Percentiles rank a stretch among this genome's conserved stretches.
phyloP scores from a whole-genome alignment of 2,113 vertebrate species.

The Tragelaphus imberbis region DNA sequence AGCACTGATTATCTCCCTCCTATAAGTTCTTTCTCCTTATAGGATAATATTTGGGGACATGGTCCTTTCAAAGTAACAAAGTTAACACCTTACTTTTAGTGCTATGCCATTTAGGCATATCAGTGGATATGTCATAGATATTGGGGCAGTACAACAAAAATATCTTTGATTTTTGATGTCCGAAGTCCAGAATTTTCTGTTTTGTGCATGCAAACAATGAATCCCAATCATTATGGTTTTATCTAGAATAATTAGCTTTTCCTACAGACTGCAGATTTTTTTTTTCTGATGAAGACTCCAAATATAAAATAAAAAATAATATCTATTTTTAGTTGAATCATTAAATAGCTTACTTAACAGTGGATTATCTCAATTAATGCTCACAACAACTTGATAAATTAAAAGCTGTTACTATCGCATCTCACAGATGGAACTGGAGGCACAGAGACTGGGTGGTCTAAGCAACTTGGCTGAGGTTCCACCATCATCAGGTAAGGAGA shows the following conservation, averaged over 20 bases:
- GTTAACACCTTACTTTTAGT: background rate
- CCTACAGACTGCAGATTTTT: background rate
- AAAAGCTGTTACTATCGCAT: background rate
- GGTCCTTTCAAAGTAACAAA: background rate
- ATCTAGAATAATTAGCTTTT: background rate
- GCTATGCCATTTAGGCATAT: background rate
- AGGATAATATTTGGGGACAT: background rate
- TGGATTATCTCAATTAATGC: background rate
- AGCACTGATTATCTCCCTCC: background rate
- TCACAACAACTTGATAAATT: background rate
- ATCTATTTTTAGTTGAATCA: background rate
- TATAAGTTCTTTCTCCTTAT: background rate
- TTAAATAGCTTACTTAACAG: background rate
- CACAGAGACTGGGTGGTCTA: background rate
- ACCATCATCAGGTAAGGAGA: background rate
- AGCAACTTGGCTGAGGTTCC: background rate
- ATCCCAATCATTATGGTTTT: background rate
- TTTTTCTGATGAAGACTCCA: slow-evolving; percentile 1
- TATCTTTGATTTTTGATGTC: background rate
- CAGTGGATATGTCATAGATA: background rate
- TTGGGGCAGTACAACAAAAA: background rate
- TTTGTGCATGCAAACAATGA: background rate
- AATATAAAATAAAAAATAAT: background rate
- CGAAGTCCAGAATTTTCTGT: background rate
- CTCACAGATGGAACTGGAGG: background rate